Conservation (phyloP, 2,888 invertebrate species). For the Troides helena region DNA sequence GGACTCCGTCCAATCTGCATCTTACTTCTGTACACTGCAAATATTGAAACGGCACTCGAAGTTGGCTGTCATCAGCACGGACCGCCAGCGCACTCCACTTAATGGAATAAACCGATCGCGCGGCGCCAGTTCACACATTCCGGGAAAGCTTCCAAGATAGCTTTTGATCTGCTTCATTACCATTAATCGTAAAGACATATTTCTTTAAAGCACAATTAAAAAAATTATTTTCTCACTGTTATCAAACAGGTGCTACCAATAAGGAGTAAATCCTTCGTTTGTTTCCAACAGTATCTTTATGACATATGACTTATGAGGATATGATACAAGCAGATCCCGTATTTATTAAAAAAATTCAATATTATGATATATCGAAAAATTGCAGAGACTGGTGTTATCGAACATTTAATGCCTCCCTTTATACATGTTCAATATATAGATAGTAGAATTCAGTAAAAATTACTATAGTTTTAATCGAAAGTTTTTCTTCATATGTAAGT, state of each 20-base stretch:
- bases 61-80: constrained; percentile 65
- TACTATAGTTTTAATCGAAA: no score
- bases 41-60: constrained; percentile 70
- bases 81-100: constrained; percentile 56
- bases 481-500: no score
- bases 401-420: no score
- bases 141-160: not conserved
- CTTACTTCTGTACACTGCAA: constrained; percentile 64
- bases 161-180: not conserved
- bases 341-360: no score
- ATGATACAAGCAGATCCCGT: no score
- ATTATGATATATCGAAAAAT: no score
- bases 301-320: no score
- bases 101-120: constrained; percentile 55
- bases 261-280: no score
- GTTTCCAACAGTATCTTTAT: not conserved
- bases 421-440: no score
- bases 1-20: constrained; percentile 54
- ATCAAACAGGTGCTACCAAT: no score
- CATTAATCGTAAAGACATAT: not conserved
- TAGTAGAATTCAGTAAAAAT: no score
- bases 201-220: not conserved
- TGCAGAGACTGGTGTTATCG: no score
- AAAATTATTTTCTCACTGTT: not conserved
- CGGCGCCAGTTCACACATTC: constrained; percentile 26